Evolutionary conservation across 2,888 invertebrate genomes (phyloP).

Genomic region (Tupiocoris notatus): DNA sequence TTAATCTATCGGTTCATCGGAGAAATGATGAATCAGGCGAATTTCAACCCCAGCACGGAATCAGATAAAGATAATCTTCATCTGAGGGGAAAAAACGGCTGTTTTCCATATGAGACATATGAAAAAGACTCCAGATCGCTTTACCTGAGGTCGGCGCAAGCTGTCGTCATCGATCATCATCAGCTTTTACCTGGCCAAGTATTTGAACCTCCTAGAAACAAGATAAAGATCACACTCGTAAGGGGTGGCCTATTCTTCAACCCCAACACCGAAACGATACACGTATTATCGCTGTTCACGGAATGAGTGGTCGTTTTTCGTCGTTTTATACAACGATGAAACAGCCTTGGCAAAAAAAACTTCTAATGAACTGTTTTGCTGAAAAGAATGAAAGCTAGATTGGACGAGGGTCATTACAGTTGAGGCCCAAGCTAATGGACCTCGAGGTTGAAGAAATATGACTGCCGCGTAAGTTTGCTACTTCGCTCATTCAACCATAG

Average conservation of each 20-base stretch:
- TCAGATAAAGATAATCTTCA: no score
- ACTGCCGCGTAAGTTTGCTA: background rate
- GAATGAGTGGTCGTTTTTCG: background rate
- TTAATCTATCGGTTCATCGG: no score
- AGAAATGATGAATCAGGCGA: no score
- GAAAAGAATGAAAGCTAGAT: background rate
- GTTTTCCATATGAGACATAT: no score
- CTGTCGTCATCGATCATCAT: constrained; percentile 38
- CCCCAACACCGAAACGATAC: background rate
- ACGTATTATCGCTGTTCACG: background rate
- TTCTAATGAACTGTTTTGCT: background rate
- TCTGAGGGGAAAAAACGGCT: no score
- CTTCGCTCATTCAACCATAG: background rate
- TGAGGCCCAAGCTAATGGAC: background rate
- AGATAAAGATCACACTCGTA: background rate
- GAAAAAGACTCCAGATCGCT: background rate
- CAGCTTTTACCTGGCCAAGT: background rate
- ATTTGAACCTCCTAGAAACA: background rate
- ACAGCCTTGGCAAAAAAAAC: background rate
- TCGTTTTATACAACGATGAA: background rate
- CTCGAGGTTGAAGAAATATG: background rate
- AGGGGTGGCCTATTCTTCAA: background rate
- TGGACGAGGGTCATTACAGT: background rate
- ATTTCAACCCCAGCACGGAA: no score
- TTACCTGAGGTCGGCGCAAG: constrained; percentile 10